Conservation (phyloP, 2,888 invertebrate genomes). For the Cantharis rufa region DNA sequence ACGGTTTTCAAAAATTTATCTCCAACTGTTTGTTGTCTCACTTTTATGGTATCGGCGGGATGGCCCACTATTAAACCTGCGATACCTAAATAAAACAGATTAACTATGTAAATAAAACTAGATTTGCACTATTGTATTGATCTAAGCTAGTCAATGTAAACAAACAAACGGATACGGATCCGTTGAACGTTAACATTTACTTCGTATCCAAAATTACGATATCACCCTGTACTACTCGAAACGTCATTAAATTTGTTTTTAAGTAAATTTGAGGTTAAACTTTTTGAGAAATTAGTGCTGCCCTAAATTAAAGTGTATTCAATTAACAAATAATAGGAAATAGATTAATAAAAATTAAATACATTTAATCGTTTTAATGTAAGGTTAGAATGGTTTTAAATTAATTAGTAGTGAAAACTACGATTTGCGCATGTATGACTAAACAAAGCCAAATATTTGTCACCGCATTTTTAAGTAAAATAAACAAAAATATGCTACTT, state of each 20-base stretch:
- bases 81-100: slow-evolving; percentile 57
- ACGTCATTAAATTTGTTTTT: background rate
- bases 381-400: background rate
- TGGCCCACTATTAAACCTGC: slow-evolving; percentile 68
- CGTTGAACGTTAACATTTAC: too few relatives aligned
- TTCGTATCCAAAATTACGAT: background rate
- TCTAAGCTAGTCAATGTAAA: too few relatives aligned
- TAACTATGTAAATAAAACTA: background rate
- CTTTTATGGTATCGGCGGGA: slow-evolving; percentile 75
- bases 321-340: background rate
- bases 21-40: slow-evolving; percentile 63
- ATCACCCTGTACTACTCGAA: background rate
- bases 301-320: background rate
- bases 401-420: background rate
- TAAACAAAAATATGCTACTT: background rate
- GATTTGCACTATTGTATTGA: too few relatives aligned
- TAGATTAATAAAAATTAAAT: background rate
- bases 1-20: slow-evolving; percentile 51
- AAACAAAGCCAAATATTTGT: slow-evolving; percentile 3
- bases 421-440: background rate
- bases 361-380: background rate
- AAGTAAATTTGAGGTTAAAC: background rate
- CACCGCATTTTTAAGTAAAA: background rate
- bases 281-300: background rate
- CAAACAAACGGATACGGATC: too few relatives aligned